Conservation (phyloP, 2,797 vertebrate species). For the Galagoides demidoff region DNA sequence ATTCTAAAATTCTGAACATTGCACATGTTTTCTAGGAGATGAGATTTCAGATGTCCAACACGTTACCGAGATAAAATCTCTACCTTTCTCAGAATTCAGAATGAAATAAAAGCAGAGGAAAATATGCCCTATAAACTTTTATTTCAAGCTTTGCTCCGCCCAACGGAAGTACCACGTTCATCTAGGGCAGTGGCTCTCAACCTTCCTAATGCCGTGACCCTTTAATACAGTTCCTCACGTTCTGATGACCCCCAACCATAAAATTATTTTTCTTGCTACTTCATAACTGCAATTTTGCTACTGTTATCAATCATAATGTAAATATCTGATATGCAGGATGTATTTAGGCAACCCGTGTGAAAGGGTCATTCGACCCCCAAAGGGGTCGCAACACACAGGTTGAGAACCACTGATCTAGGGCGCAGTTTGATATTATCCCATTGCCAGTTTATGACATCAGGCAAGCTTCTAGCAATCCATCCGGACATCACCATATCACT, state of each 20-base stretch:
- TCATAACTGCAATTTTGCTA: too few relatives aligned
- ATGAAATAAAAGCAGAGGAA: background rate
- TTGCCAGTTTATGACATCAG: background rate
- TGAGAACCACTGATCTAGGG: too few relatives aligned
- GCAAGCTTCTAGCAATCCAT: conserved; percentile 42
- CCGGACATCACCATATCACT: background rate
- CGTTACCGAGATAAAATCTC: background rate
- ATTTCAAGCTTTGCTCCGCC: background rate
- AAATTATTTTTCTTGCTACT: too few relatives aligned
- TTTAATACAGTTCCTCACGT: too few relatives aligned
- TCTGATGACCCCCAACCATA: too few relatives aligned
- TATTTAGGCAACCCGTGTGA: too few relatives aligned
- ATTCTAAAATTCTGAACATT: background rate
- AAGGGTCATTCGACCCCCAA: too few relatives aligned
- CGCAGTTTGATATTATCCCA: background rate
- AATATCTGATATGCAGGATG: too few relatives aligned
- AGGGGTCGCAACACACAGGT: too few relatives aligned
- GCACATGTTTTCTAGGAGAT: background rate
- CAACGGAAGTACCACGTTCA: background rate
- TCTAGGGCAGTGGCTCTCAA: too few relatives aligned
- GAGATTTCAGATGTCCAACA: background rate
- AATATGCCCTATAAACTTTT: background rate
- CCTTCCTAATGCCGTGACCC: too few relatives aligned
- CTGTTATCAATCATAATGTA: too few relatives aligned
- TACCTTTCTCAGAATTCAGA: background rate